Percentiles rank a stretch among this genome's conserved stretches.
These are phyloP conservation scores for Andrena haemorrhoa DNA, from an alignment of 2,888 invertebrate species.

Conservation along the genomic window DNA sequence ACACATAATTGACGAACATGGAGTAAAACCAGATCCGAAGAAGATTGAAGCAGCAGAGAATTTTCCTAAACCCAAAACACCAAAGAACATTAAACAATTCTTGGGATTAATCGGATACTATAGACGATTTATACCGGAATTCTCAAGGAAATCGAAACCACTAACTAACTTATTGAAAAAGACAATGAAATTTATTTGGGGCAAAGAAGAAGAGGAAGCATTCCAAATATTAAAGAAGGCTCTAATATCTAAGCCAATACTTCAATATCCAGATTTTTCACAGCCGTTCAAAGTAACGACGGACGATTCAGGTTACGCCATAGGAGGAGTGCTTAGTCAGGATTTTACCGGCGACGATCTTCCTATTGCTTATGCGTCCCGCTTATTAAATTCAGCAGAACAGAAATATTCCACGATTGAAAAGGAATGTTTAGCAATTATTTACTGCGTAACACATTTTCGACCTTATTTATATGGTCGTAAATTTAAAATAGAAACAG, in stretches of 20 bases:
- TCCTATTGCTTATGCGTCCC: not conserved
- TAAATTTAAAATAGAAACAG: not conserved
- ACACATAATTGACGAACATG: not conserved
- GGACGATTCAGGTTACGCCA: not conserved
- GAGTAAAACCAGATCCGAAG: not conserved
- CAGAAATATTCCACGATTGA: not conserved
- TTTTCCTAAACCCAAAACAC: not conserved
- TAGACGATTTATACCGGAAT: not conserved
- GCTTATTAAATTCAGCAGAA: not conserved
- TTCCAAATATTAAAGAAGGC: not conserved
- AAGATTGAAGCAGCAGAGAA: not conserved
- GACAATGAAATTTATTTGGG: not conserved
- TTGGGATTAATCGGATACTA: not conserved
- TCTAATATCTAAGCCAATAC: not conserved
- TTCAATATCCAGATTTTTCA: not conserved
- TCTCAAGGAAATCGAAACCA: not conserved
- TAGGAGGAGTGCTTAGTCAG: not conserved
- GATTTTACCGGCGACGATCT: not conserved
- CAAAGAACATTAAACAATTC: not conserved
- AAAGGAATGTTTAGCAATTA: not conserved
- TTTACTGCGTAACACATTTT: not conserved
- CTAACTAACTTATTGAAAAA: not conserved
- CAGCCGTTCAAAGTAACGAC: not conserved
- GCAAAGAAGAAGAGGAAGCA: not conserved
- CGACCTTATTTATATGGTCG: not conserved